Evolutionary conservation across 2,113 vertebrate genomes (phyloP).

Genomic region (Heterochromis multidens): DNA sequence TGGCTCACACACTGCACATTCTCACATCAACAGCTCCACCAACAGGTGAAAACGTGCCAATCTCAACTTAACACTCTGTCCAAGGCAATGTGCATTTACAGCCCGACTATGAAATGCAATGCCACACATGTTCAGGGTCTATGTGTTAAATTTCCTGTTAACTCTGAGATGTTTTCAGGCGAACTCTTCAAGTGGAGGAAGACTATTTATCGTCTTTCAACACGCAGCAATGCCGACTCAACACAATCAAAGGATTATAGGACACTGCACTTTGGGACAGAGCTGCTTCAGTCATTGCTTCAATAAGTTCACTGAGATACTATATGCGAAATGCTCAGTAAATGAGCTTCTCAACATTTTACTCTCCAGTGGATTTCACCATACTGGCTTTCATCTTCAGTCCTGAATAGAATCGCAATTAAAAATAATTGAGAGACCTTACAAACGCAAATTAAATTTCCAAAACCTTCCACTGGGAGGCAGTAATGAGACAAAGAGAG

Average conservation of each 20-base stretch:
- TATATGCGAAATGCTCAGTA: background rate
- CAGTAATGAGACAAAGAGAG: background rate
- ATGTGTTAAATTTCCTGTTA: constrained; percentile 3
- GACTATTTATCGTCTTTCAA: constrained; percentile 15
- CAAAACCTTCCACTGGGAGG: constrained; percentile 15
- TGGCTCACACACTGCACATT: background rate
- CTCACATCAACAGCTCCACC: constrained; percentile 72
- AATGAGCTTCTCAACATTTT: background rate
- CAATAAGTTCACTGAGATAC: background rate
- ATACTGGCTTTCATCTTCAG: background rate
- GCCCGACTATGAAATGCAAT: background rate
- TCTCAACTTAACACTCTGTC: background rate
- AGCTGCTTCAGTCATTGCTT: background rate
- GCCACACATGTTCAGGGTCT: constrained; percentile 26
- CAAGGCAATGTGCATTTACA: background rate
- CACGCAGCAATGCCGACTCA: constrained; percentile 29
- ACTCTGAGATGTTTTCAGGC: constrained; percentile 2
- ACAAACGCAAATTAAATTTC: background rate
- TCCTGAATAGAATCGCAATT: background rate
- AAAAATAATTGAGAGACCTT: background rate
- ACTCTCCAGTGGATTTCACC: background rate
- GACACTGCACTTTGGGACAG: background rate
- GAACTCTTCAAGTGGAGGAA: background rate
- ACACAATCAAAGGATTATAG: constrained; percentile 5
- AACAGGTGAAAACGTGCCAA: constrained; percentile 43